Percentiles rank a stretch among this genome's conserved stretches.
phyloP scores from a whole-genome alignment of 1,140 invertebrate species.

The Nautilus pompilius region DNA sequence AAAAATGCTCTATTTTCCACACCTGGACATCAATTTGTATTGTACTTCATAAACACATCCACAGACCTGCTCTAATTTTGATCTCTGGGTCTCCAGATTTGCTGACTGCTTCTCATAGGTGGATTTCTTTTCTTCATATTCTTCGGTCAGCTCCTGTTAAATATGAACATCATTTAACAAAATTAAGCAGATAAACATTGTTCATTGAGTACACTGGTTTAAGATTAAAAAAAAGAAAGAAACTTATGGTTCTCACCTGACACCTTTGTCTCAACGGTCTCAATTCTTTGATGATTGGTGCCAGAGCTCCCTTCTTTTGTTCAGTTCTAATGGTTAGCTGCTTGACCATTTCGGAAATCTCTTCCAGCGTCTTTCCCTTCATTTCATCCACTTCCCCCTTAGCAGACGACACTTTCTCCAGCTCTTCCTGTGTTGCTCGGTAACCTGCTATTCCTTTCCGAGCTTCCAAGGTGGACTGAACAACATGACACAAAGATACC shows the following conservation, averaged over 20 bases:
- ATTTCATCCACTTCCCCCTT: conserved; percentile 62
- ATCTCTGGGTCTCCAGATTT: conserved; percentile 60
- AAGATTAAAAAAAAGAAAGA: too few relatives aligned
- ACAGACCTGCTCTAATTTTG: conserved; percentile 60
- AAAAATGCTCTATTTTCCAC: too few relatives aligned
- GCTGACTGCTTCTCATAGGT: conserved; percentile 62
- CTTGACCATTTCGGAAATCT: conserved; percentile 61
- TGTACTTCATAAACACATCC: neutral
- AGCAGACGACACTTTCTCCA: conserved; percentile 62
- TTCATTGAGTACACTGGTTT: too few relatives aligned
- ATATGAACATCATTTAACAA: too few relatives aligned
- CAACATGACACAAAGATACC: too few relatives aligned
- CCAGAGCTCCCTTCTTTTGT: conserved; percentile 61
- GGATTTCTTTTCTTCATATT: conserved; percentile 63
- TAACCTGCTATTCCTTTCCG: conserved; percentile 60
- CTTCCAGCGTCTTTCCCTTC: conserved; percentile 61
- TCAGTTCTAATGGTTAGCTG: conserved; percentile 61
- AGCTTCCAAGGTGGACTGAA: conserved; percentile 45
- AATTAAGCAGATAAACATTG: too few relatives aligned
- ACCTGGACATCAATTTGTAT: too few relatives aligned
- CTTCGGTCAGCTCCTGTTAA: conserved; percentile 58
- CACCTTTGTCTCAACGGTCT: conserved; percentile 60
- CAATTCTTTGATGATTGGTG: conserved; percentile 67
- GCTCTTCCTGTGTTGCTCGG: conserved; percentile 58
- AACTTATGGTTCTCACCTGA: conserved; percentile 44